A percentile compares a stretch with the other conserved stretches of the same genome.
phyloP scores from a whole-genome alignment of 1,140 invertebrate genomes.

The Atta colombica region DNA sequence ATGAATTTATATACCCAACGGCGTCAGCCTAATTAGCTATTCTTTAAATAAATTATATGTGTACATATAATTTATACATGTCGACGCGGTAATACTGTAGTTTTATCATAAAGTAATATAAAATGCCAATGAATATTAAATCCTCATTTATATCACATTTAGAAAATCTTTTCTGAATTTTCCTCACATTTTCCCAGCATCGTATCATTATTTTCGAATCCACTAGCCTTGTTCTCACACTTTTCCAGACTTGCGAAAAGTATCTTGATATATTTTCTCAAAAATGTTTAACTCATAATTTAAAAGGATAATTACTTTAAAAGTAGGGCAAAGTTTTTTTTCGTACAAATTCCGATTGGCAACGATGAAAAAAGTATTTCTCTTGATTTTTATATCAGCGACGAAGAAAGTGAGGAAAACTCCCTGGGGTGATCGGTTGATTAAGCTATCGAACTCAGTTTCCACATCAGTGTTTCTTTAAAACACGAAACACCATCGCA shows the following conservation, averaged over 20 bases:
- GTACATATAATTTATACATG: not conserved
- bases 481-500: conserved; percentile 27
- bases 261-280: not conserved
- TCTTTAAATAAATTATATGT: conserved; percentile 40
- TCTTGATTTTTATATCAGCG: conserved; percentile 43
- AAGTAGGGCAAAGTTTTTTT: not conserved
- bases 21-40: conserved; percentile 12
- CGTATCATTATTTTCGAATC: not conserved
- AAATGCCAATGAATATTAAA: not conserved
- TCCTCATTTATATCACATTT: not conserved
- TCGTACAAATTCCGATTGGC: conserved; percentile 2
- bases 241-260: not conserved
- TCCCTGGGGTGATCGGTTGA: conserved; percentile 30
- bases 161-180: conserved; percentile 2
- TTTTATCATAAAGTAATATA: not conserved
- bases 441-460: conserved; percentile 55
- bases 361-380: conserved; percentile 21
- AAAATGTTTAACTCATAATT: conserved; percentile 11
- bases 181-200: not conserved
- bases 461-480: conserved; percentile 40
- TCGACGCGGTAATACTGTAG: not conserved
- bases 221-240: not conserved
- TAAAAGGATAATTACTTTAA: conserved; percentile 23
- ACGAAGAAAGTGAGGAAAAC: not conserved
- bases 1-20: conserved; percentile 49